Conservation (phyloP, 1,140 invertebrate genomes). For the Aphelinus certus region DNA sequence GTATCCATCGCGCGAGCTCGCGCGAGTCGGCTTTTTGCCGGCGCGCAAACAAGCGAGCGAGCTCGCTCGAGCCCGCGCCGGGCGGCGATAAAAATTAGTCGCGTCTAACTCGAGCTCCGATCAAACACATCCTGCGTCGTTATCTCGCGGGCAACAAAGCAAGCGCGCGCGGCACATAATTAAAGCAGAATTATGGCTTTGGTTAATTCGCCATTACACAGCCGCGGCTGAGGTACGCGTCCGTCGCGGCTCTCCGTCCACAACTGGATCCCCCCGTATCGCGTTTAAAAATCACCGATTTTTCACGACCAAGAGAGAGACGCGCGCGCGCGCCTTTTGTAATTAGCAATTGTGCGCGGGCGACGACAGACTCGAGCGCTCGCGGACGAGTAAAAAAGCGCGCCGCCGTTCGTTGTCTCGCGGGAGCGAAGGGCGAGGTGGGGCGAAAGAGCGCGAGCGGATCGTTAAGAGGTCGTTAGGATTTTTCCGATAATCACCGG, state of each 20-base stretch:
- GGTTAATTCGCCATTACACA: slow-evolving; percentile 46
- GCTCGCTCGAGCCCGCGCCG: not conserved
- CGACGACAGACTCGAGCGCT: not conserved
- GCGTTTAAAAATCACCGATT: slow-evolving; percentile 22
- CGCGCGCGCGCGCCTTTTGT: not conserved
- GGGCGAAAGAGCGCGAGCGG: not conserved
- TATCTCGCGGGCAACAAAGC: slow-evolving; percentile 5
- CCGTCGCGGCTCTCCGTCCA: not conserved
- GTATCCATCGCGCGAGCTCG: too few species aligned
- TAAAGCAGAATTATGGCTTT: slow-evolving; percentile 48
- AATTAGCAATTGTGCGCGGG: slow-evolving; percentile 18
- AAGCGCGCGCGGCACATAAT: slow-evolving; percentile 27
- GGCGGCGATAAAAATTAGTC: slow-evolving; percentile 8
- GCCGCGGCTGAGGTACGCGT: not conserved
- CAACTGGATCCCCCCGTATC: not conserved
- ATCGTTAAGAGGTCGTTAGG: slow-evolving; percentile 27
- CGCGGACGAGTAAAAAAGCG: not conserved
- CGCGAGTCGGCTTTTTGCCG: too few species aligned
- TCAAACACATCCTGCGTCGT: slow-evolving; percentile 31
- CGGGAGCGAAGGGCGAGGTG: not conserved
- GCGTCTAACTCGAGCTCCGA: not conserved
- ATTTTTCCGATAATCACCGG: slow-evolving; percentile 30
- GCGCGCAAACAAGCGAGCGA: not conserved
- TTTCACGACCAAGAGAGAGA: not conserved
- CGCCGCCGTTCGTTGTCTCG: slow-evolving; percentile 5